Conservation (phyloP, 2,113 vertebrate genomes). For the Cryptomyrus ogoouensis region DNA sequence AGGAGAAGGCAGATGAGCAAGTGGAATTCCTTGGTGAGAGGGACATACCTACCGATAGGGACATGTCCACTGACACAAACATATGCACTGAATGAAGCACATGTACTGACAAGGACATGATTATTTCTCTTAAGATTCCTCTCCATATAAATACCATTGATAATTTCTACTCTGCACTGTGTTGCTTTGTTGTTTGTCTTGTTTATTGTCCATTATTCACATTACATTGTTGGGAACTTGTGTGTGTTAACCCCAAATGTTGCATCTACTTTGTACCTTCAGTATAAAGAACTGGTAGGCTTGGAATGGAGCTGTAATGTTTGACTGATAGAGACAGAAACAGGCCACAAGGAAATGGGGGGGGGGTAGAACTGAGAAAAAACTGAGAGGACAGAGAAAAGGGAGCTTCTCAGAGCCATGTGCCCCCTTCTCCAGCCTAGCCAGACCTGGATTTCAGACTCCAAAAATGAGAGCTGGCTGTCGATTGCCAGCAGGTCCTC, state of each 20-base stretch:
- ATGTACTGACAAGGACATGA: neutral
- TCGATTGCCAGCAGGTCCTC: conserved; percentile 33
- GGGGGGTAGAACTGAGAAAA: neutral
- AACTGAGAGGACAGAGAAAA: neutral
- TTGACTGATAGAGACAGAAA: neutral
- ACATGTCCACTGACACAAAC: neutral
- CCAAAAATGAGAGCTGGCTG: conserved; percentile 30
- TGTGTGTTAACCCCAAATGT: neutral
- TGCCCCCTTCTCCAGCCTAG: conserved; percentile 32
- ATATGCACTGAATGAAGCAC: neutral
- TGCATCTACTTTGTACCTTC: neutral
- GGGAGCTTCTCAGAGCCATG: neutral
- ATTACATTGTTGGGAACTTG: neutral
- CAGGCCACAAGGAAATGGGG: neutral
- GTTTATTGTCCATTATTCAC: neutral
- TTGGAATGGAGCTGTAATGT: neutral
- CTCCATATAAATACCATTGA: neutral
- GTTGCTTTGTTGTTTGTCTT: neutral
- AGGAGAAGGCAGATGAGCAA: conserved; percentile 63
- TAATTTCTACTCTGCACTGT: neutral
- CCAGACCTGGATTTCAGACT: conserved; percentile 31
- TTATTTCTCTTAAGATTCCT: neutral
- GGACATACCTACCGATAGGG: neutral
- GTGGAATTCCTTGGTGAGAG: conserved; percentile 39
- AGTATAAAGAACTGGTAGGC: neutral